Evolutionary conservation across 2,113 vertebrate genomes (phyloP).

Genomic region (Apus apus): DNA sequence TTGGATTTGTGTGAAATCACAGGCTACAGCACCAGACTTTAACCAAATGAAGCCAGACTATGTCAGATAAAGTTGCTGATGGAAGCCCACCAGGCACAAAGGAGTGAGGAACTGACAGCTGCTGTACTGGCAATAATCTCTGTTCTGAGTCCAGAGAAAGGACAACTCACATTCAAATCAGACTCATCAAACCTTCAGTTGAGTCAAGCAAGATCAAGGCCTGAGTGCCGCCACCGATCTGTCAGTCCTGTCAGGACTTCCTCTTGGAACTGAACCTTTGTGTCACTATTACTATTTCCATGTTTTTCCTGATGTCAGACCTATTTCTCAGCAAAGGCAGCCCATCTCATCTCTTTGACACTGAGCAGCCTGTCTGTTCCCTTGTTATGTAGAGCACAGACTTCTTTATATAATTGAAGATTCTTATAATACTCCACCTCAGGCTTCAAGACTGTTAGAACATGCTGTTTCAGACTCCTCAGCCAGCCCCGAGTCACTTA

Average conservation of each 20-base stretch:
- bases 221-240: no score
- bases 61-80: neutral
- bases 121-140: neutral
- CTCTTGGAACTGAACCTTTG: neutral
- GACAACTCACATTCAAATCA: neutral
- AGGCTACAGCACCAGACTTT: neutral
- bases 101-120: neutral
- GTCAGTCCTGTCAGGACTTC: neutral
- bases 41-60: neutral
- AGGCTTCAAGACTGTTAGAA: neutral
- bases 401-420: neutral
- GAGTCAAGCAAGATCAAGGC: neutral
- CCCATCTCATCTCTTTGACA: neutral
- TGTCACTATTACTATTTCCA: neutral
- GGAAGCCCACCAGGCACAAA: neutral
- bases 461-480: neutral
- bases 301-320: neutral
- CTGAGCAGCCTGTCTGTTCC: neutral
- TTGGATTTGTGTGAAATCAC: neutral
- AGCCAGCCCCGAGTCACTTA: neutral
- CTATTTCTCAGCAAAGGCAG: neutral
- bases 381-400: neutral
- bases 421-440: neutral
- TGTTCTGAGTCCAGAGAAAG: neutral
- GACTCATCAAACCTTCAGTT: neutral